These are phyloP conservation scores for Enteromius fasciolatus DNA, from an alignment of 2,797 vertebrate species.

Conservation along the genomic window DNA sequence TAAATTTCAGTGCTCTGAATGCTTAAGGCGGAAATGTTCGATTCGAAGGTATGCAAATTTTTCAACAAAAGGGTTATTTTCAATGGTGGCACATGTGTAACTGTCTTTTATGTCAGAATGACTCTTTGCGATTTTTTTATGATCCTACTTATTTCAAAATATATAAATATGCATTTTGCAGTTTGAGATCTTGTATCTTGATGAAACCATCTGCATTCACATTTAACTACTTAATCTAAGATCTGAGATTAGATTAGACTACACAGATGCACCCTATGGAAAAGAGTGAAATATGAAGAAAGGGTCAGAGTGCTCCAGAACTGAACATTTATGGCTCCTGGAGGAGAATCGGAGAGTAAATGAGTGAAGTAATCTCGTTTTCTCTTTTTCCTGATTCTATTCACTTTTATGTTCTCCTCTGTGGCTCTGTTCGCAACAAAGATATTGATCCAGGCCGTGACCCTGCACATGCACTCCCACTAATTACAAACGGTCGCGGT, in stretches of 20 bases:
- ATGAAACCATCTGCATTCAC: not conserved
- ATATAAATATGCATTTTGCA: not conserved
- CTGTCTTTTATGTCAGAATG: not conserved
- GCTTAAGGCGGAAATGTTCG: not conserved
- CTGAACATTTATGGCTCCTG: not conserved
- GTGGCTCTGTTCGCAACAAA: conserved; percentile 25
- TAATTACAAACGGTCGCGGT: conserved; percentile 28
- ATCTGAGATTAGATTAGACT: not conserved
- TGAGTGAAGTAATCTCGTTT: not conserved
- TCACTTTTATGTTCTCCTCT: conserved; percentile 8
- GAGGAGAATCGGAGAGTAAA: not conserved
- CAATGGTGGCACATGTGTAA: not conserved
- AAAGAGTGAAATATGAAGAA: not conserved
- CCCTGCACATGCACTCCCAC: conserved; percentile 16
- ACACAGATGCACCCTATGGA: not conserved
- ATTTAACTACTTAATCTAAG: not conserved
- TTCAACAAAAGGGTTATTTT: not conserved
- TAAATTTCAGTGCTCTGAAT: not conserved
- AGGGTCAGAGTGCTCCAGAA: not conserved
- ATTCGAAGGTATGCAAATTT: not conserved
- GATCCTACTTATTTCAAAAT: not conserved
- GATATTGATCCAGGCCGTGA: conserved; percentile 26
- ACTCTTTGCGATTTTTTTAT: not conserved
- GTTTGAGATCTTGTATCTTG: not conserved
- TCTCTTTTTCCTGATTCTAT: conserved; percentile 22